phyloP scores from a whole-genome alignment of 2,888 invertebrate genomes.

The Kuschelorhynchus macadamiae region DNA sequence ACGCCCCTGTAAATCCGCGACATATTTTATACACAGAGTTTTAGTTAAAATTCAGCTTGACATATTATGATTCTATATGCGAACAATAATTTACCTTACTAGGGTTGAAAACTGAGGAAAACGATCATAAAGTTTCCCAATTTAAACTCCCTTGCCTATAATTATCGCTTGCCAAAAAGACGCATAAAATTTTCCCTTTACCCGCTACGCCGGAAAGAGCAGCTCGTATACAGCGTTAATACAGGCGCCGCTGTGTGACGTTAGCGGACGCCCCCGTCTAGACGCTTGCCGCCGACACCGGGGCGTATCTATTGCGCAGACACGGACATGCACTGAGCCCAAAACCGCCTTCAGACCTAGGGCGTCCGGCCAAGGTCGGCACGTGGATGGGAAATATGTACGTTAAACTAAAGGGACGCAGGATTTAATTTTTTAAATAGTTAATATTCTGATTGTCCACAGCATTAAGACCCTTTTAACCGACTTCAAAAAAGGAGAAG shows the following conservation, averaged over 20 bases:
- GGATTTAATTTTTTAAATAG: no score
- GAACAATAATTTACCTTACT: no score
- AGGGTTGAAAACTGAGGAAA: not conserved
- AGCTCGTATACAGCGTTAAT: slow-evolving; percentile 27
- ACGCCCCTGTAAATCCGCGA: no score
- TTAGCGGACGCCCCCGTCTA: slow-evolving; percentile 47
- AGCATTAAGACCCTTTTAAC: no score
- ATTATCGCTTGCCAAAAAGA: slow-evolving; percentile 29
- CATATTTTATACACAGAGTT: no score
- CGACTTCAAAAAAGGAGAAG: no score
- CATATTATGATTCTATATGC: no score
- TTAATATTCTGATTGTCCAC: no score
- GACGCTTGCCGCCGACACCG: slow-evolving; percentile 33
- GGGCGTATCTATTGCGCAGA: slow-evolving; percentile 37
- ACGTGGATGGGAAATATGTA: slow-evolving; percentile 15
- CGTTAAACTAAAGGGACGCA: no score
- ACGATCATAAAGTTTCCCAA: slow-evolving; percentile 25
- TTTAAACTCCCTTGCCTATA: slow-evolving; percentile 19
- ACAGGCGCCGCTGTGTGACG: slow-evolving; percentile 44
- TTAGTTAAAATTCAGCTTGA: no score
- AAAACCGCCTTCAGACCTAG: slow-evolving; percentile 19
- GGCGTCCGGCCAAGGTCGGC: slow-evolving; percentile 34
- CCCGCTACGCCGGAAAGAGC: slow-evolving; percentile 16
- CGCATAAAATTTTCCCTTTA: slow-evolving; percentile 25
- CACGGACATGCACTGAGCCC: slow-evolving; percentile 41